A percentile compares a stretch with the other conserved stretches of the same genome.
Conservation (phyloP, 1,140 invertebrate genomes). For the Lepidostoma basale region DNA sequence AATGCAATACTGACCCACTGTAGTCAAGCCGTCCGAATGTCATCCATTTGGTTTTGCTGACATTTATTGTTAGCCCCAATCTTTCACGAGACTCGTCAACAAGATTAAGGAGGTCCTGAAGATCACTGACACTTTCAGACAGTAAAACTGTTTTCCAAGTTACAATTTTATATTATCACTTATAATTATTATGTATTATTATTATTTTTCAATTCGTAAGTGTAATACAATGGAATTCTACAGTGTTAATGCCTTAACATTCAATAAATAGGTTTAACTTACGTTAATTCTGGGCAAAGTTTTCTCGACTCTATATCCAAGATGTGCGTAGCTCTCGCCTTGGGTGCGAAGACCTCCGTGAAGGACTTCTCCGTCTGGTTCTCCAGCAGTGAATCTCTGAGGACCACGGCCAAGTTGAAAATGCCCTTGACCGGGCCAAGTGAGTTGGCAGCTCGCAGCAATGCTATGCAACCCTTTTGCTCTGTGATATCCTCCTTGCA, state of each 20-base stretch:
- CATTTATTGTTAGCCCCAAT: no score
- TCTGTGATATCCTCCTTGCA: slow-evolving; percentile 70
- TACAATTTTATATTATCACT: no score
- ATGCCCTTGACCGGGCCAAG: slow-evolving; percentile 76
- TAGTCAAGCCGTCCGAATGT: no score
- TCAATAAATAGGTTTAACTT: slow-evolving; percentile 42
- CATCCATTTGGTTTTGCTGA: no score
- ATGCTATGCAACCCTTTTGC: slow-evolving; percentile 62
- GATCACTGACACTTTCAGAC: no score
- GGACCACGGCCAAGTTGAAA: slow-evolving; percentile 81
- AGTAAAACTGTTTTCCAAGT: no score
- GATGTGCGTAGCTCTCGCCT: slow-evolving; percentile 66
- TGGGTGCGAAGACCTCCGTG: slow-evolving; percentile 62
- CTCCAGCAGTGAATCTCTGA: slow-evolving; percentile 67
- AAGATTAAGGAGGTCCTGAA: no score
- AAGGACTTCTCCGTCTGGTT: slow-evolving; percentile 69
- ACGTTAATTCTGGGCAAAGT: slow-evolving; percentile 64
- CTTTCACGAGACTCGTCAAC: no score
- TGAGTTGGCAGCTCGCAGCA: slow-evolving; percentile 66
- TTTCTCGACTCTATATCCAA: slow-evolving; percentile 65
- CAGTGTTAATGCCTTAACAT: neutral
- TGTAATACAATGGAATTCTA: neutral
- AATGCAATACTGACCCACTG: no score
- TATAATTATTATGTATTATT: no score
- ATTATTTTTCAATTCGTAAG: no score